Conservation (phyloP, 2,797 vertebrate species). For the Florisuga fusca region DNA sequence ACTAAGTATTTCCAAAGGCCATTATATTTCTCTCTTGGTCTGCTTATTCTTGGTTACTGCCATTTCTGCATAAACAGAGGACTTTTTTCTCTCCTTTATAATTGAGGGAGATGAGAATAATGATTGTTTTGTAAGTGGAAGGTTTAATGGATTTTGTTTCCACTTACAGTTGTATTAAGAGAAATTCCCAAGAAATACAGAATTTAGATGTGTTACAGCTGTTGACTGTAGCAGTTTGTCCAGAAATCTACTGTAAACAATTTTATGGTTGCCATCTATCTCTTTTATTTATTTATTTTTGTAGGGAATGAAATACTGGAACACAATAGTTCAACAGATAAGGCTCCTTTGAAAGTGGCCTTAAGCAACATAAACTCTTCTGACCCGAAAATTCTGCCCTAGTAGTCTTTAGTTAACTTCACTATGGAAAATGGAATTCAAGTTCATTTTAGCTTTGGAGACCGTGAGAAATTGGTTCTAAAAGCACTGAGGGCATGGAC, state of each 20-base stretch:
- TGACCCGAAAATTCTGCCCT: slow-evolving; percentile 47
- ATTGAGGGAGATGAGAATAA: not conserved
- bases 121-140: not conserved
- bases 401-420: slow-evolving; percentile 37
- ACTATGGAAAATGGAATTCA: slow-evolving; percentile 29
- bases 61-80: not conserved
- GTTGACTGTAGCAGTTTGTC: not conserved
- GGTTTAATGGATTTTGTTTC: not conserved
- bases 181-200: not conserved
- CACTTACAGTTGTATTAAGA: not conserved
- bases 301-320: not conserved
- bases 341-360: slow-evolving; percentile 38
- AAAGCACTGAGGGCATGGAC: slow-evolving; percentile 42
- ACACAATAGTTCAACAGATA: slow-evolving; percentile 37
- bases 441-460: slow-evolving; percentile 42
- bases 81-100: not conserved
- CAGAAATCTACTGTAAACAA: not conserved
- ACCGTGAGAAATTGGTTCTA: slow-evolving; percentile 64
- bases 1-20: not conserved
- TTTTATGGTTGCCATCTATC: not conserved
- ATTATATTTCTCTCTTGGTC: not conserved
- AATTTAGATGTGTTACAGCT: not conserved
- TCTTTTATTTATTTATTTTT: slow-evolving; percentile 16
- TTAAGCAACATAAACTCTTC: slow-evolving; percentile 48
- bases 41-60: not conserved